A percentile compares a stretch with the other conserved stretches of the same genome.
phyloP scores from a whole-genome alignment of 2,113 vertebrate genomes.

The Alligator mississippiensis region DNA sequence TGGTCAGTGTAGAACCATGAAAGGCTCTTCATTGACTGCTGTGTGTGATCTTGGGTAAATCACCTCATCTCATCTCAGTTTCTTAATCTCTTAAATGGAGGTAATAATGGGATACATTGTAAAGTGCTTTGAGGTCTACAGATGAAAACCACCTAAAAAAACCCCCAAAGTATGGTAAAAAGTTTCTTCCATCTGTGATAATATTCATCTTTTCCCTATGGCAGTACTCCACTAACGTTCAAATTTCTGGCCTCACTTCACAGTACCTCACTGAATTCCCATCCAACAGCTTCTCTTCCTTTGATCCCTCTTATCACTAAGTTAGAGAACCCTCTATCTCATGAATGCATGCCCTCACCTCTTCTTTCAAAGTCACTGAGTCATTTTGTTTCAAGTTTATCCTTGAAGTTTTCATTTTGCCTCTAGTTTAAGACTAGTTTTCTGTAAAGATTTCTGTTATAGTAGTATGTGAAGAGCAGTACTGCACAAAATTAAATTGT shows the following conservation, averaged over 20 bases:
- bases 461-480: neutral
- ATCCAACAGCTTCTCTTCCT: neutral
- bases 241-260: no score
- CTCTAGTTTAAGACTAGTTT: neutral
- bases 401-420: neutral
- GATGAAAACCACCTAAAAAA: neutral
- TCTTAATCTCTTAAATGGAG: neutral
- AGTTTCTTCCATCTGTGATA: neutral
- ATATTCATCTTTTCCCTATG: neutral
- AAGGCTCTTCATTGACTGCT: neutral
- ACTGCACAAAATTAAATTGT: neutral
- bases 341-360: neutral
- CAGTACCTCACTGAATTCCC: neutral
- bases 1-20: neutral
- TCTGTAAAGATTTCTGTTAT: neutral
- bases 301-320: neutral
- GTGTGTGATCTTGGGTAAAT: neutral
- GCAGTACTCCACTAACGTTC: neutral
- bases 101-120: neutral
- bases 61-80: neutral
- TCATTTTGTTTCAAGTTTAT: neutral
- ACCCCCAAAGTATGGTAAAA: neutral
- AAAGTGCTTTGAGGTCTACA: neutral
- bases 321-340: no score
- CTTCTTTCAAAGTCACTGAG: neutral